Evolutionary conservation across 2,888 invertebrate genomes (phyloP).

Genomic region (Xestia sexstrigata): DNA sequence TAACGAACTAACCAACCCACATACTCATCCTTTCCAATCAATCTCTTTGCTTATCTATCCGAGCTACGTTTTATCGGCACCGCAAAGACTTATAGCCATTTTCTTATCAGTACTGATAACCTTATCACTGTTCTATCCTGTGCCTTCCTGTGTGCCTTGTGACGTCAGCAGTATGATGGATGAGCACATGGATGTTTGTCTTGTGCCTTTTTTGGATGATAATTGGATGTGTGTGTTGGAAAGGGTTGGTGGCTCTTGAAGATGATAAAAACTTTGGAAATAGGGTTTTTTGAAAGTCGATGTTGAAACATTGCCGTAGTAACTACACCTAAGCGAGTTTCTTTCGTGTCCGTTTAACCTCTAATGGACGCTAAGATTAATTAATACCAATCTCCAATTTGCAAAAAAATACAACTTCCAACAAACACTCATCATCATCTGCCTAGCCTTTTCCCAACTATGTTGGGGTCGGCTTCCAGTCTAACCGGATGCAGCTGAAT

Average conservation of each 20-base stretch:
- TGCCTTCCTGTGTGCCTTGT: conserved; percentile 56
- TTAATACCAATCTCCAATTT: no score
- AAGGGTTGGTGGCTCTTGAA: neutral
- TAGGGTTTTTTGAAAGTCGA: neutral
- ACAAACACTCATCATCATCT: no score
- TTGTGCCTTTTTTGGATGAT: conserved; percentile 25
- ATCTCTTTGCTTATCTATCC: conserved; percentile 44
- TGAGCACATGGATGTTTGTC: conserved; percentile 23
- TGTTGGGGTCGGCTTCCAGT: no score
- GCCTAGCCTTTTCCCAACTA: no score
- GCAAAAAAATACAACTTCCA: no score
- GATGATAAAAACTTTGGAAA: neutral
- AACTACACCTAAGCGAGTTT: neutral
- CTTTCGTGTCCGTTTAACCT: no score
- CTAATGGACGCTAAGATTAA: no score
- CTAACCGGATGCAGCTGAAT: no score
- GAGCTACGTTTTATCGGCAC: conserved; percentile 53
- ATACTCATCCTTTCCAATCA: conserved; percentile 44
- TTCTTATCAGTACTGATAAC: conserved; percentile 55
- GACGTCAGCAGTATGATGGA: conserved; percentile 48
- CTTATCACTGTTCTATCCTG: conserved; percentile 21
- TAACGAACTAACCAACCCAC: conserved; percentile 24
- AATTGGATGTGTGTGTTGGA: neutral
- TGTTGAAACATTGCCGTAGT: neutral
- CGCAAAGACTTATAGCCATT: conserved; percentile 54